phyloP scores from a whole-genome alignment of 1,140 invertebrate genomes.

The Drusus annulatus region DNA sequence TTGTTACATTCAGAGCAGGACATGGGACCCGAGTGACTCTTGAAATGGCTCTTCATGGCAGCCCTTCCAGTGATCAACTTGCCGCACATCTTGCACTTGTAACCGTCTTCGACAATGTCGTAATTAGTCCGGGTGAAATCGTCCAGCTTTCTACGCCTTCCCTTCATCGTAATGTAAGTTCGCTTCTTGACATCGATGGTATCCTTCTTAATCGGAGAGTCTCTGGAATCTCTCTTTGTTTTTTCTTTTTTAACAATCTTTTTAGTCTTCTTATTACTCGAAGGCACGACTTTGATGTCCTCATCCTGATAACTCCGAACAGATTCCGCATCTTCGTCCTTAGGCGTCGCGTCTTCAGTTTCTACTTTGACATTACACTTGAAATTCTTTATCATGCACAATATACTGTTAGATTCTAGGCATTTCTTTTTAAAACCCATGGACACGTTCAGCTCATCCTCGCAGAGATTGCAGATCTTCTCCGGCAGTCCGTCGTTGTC shows the following conservation, averaged over 20 bases:
- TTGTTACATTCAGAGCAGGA: constrained; percentile 37
- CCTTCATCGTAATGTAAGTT: constrained; percentile 16
- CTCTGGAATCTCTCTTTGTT: constrained; percentile 9
- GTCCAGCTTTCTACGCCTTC: constrained; percentile 33
- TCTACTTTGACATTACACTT: constrained; percentile 40
- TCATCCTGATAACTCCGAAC: constrained; percentile 18
- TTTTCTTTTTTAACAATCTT: constrained; percentile 34
- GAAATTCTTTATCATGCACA: constrained; percentile 41
- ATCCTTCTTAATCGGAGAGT: neutral
- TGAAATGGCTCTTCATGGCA: constrained; percentile 40
- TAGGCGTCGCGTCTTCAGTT: constrained; percentile 3
- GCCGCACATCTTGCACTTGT: constrained; percentile 36
- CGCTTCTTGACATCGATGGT: constrained; percentile 22
- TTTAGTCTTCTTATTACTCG: constrained; percentile 13
- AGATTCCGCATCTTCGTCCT: constrained; percentile 26
- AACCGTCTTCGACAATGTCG: constrained; percentile 34
- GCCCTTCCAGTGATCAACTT: constrained; percentile 27
- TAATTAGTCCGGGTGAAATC: constrained; percentile 33
- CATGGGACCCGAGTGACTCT: constrained; percentile 31
- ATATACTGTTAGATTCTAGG: constrained; percentile 20
- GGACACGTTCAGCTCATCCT: constrained; percentile 34
- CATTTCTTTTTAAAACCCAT: constrained; percentile 37
- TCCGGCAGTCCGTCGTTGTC: constrained; percentile 39
- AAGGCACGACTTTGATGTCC: constrained; percentile 11
- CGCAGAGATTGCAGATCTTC: constrained; percentile 40